Base-by-base conservation (phyloP, 2,888 invertebrate genomes). In the Euphydryas editha region DNA sequence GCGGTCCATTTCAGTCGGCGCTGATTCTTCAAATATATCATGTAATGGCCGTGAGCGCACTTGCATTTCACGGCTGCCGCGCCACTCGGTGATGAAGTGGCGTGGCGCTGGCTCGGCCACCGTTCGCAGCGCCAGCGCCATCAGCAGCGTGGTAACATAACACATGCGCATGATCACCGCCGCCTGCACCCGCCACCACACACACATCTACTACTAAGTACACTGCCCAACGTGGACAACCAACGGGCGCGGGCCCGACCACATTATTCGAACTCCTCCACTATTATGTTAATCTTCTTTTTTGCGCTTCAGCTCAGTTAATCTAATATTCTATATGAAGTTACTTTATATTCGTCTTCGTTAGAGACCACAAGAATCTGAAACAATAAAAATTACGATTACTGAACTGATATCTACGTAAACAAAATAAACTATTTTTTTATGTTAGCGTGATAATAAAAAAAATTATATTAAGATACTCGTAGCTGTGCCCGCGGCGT, bases 111-210 rank as follows among this genome's bases (percentile, higher is more conserved):
- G 83, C 79, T 90, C 92, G 68, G 87, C 87, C 63, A 82, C 85
- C 60, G 86, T 82, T 72, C 88, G 87, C 81, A 90, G 83, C 81
- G 88, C 89, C 74, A 90, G 83, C 84, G 88, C 88, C 78, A 88
- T 89, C 68, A 91, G 80, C 79, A 88, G 85, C 73, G 85, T 82
- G 72, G 87, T 85, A 78, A 90, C 84, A 78, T 86, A 88, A 78
- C 86, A 88, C 82, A 88, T 82, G 75, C 92, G 92, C 93, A 92
- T 90, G 79, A 84, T 84, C 80, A 84, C 78, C 76, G 77, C 81
- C 75, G 80, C 81, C 76, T 85, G 82, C 81, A 81, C 83, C 80
- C 80, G 81, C 86, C 86, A 82, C 88, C 87, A 82, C 86, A 83
- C 80, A 76, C 81, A 79, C 89, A 87, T 87, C 77, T 77, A 74